phyloP scores from a whole-genome alignment of 2,888 invertebrate genomes.

The Ophion slaviceki region DNA sequence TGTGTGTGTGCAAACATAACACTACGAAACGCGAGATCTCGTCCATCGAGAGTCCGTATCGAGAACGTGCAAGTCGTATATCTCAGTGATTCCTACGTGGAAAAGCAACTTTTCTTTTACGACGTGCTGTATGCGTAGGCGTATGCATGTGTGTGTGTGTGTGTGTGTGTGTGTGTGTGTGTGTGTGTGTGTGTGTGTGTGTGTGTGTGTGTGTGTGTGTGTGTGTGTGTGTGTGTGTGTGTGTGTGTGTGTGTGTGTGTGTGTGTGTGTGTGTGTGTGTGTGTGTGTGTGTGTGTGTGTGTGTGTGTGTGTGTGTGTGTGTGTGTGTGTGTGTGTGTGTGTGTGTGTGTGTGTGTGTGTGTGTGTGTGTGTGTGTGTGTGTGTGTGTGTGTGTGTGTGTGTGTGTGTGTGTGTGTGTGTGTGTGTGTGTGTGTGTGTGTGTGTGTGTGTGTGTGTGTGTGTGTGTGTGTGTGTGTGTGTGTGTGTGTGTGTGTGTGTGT shows the following conservation, averaged over 20 bases:
- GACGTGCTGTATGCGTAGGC: constrained; percentile 12
- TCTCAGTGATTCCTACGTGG: constrained; percentile 56
- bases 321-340: not conserved
- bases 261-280: not conserved
- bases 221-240: not conserved
- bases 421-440: not conserved
- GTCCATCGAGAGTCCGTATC: constrained; percentile 49
- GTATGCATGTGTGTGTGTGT: not conserved
- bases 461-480: not conserved
- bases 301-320: not conserved
- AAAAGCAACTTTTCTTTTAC: constrained; percentile 62
- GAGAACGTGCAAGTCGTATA: constrained; percentile 70
- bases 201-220: not conserved
- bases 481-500: not conserved
- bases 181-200: not conserved
- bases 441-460: not conserved
- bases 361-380: not conserved
- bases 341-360: not conserved
- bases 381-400: not conserved
- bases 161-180: not conserved
- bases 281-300: not conserved
- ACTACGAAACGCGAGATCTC: constrained; percentile 53
- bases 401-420: not conserved
- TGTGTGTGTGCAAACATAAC: not conserved
- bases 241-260: not conserved